Evolutionary conservation across 2,797 vertebrate species (phyloP).

Genomic region (Uromys caudimaculatus): DNA sequence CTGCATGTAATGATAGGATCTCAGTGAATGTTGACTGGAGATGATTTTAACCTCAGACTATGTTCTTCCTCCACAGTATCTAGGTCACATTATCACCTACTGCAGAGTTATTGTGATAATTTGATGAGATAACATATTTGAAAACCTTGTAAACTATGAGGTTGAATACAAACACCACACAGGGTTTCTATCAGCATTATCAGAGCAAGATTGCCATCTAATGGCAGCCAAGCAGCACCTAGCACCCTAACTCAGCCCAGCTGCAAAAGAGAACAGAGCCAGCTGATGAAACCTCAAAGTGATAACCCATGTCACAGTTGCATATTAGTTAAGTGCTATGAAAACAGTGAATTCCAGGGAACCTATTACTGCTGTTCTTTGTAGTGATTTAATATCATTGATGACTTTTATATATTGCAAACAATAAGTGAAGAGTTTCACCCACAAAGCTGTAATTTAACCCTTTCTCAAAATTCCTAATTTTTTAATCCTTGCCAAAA

Average conservation of each 20-base stretch:
- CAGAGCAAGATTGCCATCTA: conserved; percentile 75
- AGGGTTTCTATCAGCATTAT: not conserved
- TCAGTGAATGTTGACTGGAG: not conserved
- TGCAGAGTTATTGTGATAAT: conserved; percentile 70
- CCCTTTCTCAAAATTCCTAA: not conserved
- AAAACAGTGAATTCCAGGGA: not conserved
- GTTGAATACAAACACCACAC: conserved; percentile 47
- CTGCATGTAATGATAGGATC: conserved; percentile 19
- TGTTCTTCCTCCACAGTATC: conserved; percentile 46
- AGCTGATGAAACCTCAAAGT: not conserved
- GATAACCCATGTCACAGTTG: not conserved
- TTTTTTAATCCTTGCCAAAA: not conserved
- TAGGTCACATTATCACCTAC: conserved; percentile 70
- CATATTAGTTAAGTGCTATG: not conserved
- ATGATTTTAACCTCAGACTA: conserved; percentile 41
- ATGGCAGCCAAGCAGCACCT: conserved; percentile 18
- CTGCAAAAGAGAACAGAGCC: not conserved
- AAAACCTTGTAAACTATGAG: conserved; percentile 60
- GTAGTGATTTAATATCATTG: not conserved
- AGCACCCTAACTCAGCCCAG: not conserved
- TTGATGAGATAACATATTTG: conserved; percentile 71
- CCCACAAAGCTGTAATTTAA: not conserved
- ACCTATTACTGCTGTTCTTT: not conserved
- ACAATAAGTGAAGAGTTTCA: not conserved
- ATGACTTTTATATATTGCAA: not conserved